Evolutionary conservation across 1,140 invertebrate species (phyloP).

Genomic region (Achroia grisella): DNA sequence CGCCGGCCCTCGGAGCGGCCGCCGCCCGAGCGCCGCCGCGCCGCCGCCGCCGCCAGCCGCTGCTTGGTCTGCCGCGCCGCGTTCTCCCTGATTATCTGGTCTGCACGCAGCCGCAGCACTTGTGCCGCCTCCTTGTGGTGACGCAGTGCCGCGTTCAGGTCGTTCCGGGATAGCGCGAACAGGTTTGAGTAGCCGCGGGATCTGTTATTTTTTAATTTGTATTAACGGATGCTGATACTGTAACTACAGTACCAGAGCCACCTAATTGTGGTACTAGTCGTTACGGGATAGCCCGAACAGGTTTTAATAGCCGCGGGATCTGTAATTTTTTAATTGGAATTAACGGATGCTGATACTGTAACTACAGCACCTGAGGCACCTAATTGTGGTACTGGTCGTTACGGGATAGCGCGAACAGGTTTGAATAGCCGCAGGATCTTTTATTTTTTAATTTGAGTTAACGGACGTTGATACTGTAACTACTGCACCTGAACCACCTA

Average conservation of each 20-base stretch:
- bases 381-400: conserved; percentile 93
- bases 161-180: conserved; percentile 91
- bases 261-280: conserved; percentile 94
- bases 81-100: conserved; percentile 81
- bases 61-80: conserved; percentile 70
- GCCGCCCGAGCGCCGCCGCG: conserved; percentile 24
- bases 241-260: conserved; percentile 88
- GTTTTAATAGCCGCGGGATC: conserved; percentile 93
- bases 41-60: conserved; percentile 18
- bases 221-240: no score
- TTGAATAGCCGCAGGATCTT: conserved; percentile 93
- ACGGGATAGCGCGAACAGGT: conserved; percentile 92
- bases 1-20: conserved; percentile 14
- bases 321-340: no score
- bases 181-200: conserved; percentile 94
- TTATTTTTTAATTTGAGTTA: no score
- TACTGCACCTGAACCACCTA: conserved; percentile 90
- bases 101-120: conserved; percentile 88
- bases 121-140: conserved; percentile 94
- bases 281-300: conserved; percentile 92
- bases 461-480: no score
- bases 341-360: no score
- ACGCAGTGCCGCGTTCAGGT: conserved; percentile 89
- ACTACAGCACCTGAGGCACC: conserved; percentile 88
- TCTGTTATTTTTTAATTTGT: no score